Conservation (phyloP, 2,888 invertebrate genomes). For the Mythimna impura region DNA sequence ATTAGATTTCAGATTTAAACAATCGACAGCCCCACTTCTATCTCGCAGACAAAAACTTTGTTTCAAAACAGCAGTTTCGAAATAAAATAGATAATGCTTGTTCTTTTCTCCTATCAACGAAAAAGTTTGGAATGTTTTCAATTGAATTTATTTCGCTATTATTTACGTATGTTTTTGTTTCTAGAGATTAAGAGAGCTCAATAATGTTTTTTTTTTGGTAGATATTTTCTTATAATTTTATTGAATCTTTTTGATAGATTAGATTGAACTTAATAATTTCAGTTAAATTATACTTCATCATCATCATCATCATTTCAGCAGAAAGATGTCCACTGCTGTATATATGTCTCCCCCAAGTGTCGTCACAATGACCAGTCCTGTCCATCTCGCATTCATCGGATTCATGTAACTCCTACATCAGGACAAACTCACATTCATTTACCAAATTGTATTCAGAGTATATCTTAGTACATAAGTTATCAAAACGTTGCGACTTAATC, state of each 20-base stretch:
- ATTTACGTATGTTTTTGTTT: constrained; percentile 26
- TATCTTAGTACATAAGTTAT: constrained; percentile 37
- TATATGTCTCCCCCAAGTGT: no score
- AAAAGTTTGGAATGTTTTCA: constrained; percentile 45
- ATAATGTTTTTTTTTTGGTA: background rate
- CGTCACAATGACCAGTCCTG: no score
- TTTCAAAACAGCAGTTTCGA: constrained; percentile 61
- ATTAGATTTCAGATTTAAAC: constrained; percentile 49
- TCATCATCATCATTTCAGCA: no score
- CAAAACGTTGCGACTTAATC: constrained; percentile 38
- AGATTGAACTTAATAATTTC: background rate
- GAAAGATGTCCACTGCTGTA: no score
- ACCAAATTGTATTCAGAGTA: background rate
- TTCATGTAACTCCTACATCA: background rate
- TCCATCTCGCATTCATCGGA: no score
- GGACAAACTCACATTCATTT: background rate
- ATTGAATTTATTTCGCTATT: constrained; percentile 44
- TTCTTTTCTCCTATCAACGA: constrained; percentile 47
- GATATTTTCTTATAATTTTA: background rate
- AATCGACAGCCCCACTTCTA: constrained; percentile 35
- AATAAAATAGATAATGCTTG: constrained; percentile 56
- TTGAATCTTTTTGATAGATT: background rate
- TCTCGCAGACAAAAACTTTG: constrained; percentile 54
- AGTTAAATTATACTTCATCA: background rate
- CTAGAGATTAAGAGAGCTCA: background rate